Evolutionary conservation across 2,113 vertebrate species (phyloP).

Genomic region (Donacobius atricapilla): DNA sequence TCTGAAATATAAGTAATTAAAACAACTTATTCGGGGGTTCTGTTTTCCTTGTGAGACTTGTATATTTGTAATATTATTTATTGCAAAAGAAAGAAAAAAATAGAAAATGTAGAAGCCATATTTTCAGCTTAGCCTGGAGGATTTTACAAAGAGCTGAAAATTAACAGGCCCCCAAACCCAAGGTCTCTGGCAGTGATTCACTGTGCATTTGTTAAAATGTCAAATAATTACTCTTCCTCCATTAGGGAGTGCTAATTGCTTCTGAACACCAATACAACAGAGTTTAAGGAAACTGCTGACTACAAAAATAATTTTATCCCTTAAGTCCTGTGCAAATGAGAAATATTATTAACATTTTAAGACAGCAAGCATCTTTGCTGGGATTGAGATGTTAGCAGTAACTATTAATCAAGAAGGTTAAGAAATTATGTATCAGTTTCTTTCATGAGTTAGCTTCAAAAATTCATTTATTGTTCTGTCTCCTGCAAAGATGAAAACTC

Average conservation of each 20-base stretch:
- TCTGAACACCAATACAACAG: slow-evolving; percentile 11
- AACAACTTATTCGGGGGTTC: neutral
- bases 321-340: neutral
- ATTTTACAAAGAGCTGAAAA: slow-evolving; percentile 6
- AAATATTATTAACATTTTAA: neutral
- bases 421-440: neutral
- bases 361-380: neutral
- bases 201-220: slow-evolving; percentile 28
- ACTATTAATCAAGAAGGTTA: neutral
- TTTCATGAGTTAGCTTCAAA: neutral
- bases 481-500: neutral
- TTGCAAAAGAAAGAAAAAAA: neutral
- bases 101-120: neutral
- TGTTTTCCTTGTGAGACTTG: neutral
- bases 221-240: slow-evolving; percentile 36
- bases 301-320: slow-evolving; percentile 6
- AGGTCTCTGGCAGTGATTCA: slow-evolving; percentile 25
- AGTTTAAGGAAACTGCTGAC: slow-evolving; percentile 15
- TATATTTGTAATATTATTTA: neutral
- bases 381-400: neutral
- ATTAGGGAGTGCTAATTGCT: slow-evolving; percentile 49
- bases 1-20: neutral
- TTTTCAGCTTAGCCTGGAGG: neutral
- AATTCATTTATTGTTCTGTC: neutral
- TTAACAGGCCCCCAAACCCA: neutral